Evolutionary conservation across 2,113 vertebrate genomes (phyloP).

Genomic region (Ptilorrhoa leucosticta): DNA sequence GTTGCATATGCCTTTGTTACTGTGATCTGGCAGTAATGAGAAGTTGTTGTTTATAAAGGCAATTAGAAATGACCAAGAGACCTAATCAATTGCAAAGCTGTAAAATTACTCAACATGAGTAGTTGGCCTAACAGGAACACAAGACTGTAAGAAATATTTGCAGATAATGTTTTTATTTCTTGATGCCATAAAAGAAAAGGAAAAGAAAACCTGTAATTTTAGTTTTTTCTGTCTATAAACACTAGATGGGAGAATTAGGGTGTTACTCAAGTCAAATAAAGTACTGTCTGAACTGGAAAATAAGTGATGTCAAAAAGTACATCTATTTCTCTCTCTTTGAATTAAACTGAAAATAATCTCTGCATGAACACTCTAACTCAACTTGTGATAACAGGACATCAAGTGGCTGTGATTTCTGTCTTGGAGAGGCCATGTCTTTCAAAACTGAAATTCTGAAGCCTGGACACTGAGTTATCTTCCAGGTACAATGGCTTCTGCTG

Average conservation of each 20-base stretch:
- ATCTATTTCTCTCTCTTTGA: not conserved
- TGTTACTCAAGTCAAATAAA: not conserved
- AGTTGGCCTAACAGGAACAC: not conserved
- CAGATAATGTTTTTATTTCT: not conserved
- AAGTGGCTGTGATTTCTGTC: not conserved
- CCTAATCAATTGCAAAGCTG: not conserved
- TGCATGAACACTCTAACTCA: not conserved
- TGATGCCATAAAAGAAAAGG: not conserved
- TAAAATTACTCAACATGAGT: not conserved
- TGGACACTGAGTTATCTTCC: not conserved
- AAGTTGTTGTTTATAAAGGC: not conserved
- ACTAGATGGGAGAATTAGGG: not conserved
- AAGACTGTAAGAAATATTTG: not conserved
- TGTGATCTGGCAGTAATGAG: not conserved
- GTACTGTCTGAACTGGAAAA: not conserved
- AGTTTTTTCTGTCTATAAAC: not conserved
- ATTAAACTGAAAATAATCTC: not conserved
- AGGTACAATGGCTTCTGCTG: not conserved
- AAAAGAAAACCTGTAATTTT: not conserved
- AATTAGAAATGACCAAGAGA: constrained; percentile 5
- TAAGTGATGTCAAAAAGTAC: not conserved
- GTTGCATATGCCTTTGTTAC: not conserved
- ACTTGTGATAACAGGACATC: not conserved
- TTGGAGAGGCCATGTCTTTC: not conserved
- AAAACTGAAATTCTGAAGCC: not conserved